Conservation (phyloP, 2,888 invertebrate genomes). For the Rotaria macrura region DNA sequence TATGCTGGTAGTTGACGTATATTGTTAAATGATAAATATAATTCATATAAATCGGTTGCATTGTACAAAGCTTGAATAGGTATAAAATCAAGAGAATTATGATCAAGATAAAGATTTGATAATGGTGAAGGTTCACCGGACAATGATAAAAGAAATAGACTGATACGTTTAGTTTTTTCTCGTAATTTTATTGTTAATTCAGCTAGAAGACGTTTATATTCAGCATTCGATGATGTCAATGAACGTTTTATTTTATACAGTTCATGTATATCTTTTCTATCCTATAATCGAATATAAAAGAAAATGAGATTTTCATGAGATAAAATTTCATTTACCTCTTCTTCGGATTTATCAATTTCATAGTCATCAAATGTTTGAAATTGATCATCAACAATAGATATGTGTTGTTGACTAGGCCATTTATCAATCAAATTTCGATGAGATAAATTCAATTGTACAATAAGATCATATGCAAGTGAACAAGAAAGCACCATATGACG, state of each 20-base stretch:
- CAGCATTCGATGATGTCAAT: not conserved
- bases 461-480: not conserved
- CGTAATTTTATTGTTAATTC: not conserved
- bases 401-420: not conserved
- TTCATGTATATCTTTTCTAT: not conserved
- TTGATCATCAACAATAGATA: not conserved
- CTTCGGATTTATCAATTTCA: not conserved
- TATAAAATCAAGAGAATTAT: not conserved
- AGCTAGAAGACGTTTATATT: not conserved
- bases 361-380: not conserved
- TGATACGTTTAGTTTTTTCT: not conserved
- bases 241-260: not conserved
- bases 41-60: not conserved
- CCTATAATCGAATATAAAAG: too few relatives aligned
- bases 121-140: not conserved
- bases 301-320: too few relatives aligned
- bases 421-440: not conserved
- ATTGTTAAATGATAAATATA: conserved; percentile 20
- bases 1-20: not conserved
- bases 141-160: not conserved
- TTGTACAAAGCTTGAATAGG: not conserved
- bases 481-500: not conserved
- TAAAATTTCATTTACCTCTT: not conserved
- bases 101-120: conserved; percentile 11
- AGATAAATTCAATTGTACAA: conserved; percentile 1